Evolutionary conservation across 2,888 invertebrate genomes (phyloP), one percentile per base, ranked within the genome.

Genomic region (Lycia hirtaria): DNA sequence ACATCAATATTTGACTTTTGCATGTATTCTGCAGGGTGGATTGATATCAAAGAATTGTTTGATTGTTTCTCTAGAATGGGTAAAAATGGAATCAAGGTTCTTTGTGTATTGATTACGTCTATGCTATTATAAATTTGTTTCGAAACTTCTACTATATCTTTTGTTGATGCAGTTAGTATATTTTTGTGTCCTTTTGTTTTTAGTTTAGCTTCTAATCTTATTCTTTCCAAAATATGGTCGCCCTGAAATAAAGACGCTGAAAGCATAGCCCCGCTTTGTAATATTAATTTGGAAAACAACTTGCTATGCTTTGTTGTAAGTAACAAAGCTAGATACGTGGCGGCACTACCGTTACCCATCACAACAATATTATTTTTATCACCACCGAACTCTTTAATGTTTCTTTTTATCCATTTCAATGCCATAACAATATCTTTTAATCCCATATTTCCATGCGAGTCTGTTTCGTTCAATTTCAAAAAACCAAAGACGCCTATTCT

Each of bases 401-500:
- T 89, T 41, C 56, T 77, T 57, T 75, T 78, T 2, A 92, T 79
- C 91, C 91, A 92, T 72, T 86, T 87, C n/a, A 92, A 73, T 9
- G 86, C 87, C 69, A 83, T 72, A 0, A 85, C 75, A 32, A 92
- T 88, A 67, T 92, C 92, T 72, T 88, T 92, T 10, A 92, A 71
- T 1, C 92, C 92, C 91, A 92, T 89, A 59, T 92, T 92, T 0
- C 76, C 80, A 63, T 88, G 66, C 7, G 76, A 24, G 28, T 84
- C 81, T 0, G 78, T 73, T 24, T 86, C 78, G 54, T 88, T 85
- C 1, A 80, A 19, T 66, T 87, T 91, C 17, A 89, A 62, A 72
- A 90, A 92, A 10, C 92, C 92, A 53, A 92, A 87, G 0, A 76
- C 85, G 3, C 90, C 89, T 44, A 92, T 74, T 68, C 92, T 79